Evolutionary conservation across 2,888 invertebrate species (phyloP).

Genomic region (Hyalella azteca): DNA sequence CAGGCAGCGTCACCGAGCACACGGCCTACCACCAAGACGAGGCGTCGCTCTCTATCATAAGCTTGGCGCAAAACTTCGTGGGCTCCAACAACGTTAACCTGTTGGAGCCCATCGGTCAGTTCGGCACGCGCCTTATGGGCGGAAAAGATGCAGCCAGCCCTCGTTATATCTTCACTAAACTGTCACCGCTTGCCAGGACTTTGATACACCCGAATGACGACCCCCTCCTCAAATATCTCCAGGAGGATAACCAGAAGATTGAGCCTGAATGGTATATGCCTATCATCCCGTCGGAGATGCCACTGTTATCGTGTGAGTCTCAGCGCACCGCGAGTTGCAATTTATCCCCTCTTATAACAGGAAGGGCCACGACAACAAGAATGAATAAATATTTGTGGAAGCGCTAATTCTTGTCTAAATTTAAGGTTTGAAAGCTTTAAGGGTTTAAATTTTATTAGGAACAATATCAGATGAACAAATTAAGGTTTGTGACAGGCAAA

Average conservation of each 20-base stretch:
- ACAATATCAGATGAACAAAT: no score
- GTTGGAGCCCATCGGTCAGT: conserved; percentile 82
- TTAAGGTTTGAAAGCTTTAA: no score
- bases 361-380: no score
- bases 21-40: conserved; percentile 99
- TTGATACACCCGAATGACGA: conserved; percentile 91
- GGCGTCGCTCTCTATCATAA: conserved; percentile 91
- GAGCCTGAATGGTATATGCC: conserved; percentile 95
- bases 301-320: no score
- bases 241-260: conserved; percentile 92
- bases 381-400: no score
- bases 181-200: conserved; percentile 66
- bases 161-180: conserved; percentile 95
- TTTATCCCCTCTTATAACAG: no score
- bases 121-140: conserved; percentile 67
- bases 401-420: no score
- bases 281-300: no score
- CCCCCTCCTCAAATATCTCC: conserved; percentile 81
- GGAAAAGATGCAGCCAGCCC: conserved; percentile 98
- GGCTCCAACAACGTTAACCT: conserved; percentile 98
- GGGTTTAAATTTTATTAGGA: no score
- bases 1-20: conserved; percentile 95
- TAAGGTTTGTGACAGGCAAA: no score
- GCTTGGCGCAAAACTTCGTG: conserved; percentile 96
- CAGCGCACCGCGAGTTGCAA: no score